A percentile compares a stretch with the other conserved stretches of the same genome.
These are phyloP conservation scores for Amphipoea oculea DNA, from an alignment of 2,888 invertebrate species.

Conservation along the genomic window DNA sequence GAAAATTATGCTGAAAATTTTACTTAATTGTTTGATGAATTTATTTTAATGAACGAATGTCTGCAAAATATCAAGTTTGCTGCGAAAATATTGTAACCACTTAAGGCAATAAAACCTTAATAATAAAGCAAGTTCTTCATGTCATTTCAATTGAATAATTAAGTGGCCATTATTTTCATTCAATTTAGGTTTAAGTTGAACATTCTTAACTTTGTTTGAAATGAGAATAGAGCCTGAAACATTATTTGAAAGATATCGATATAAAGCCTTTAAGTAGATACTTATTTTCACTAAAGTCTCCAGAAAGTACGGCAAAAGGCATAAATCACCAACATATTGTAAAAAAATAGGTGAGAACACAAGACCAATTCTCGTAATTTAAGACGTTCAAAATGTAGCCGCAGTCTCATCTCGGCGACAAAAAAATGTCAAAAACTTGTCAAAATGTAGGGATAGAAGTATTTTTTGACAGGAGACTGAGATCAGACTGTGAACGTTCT, in stretches of 20 bases:
- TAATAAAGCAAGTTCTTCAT: conserved; percentile 19
- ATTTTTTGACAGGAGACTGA: too few species aligned
- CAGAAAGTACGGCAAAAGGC: not conserved
- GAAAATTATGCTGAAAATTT: conserved; percentile 11
- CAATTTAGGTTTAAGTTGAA: conserved; percentile 2
- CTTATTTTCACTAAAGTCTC: not conserved
- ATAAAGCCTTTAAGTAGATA: not conserved
- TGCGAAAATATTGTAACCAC: conserved; percentile 22
- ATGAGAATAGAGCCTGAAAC: conserved; percentile 1
- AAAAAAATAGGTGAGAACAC: not conserved
- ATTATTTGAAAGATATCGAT: not conserved
- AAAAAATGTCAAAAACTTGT: too few species aligned
- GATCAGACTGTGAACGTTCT: too few species aligned
- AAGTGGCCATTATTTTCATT: conserved; percentile 17
- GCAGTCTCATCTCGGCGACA: too few species aligned
- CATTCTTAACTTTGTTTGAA: conserved; percentile 10
- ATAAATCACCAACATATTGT: not conserved
- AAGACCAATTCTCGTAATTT: too few species aligned
- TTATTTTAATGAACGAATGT: conserved; percentile 23
- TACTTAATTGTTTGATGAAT: conserved; percentile 23
- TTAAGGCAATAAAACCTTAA: conserved; percentile 2
- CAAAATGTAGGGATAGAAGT: too few species aligned
- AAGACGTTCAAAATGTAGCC: too few species aligned
- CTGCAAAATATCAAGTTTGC: conserved; percentile 1
- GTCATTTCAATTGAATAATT: conserved; percentile 21